Evolutionary conservation across 2,113 vertebrate genomes (phyloP), one percentile per base, ranked within the genome.

Genomic region (Camelus bactrianus): DNA sequence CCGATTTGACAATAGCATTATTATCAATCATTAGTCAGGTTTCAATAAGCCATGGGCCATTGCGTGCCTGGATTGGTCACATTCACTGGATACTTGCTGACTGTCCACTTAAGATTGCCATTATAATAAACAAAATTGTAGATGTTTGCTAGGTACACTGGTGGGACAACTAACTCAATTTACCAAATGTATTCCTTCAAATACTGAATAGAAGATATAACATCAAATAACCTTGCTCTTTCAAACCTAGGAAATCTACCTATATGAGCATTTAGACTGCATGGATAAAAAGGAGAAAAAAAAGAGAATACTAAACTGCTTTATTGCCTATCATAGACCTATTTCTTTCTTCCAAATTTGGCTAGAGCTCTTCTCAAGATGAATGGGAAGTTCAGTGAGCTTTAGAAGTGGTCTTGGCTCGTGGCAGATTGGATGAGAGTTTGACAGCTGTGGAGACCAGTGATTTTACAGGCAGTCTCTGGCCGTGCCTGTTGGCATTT

Each of bases 281-380:
- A 50, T 86, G 35, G 13, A 73, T 70, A 28, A 70, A 50, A 50
- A 77, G 52, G 15, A 70, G 4, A 26, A 46, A 83, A 50, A 50
- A 50, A 50, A 69, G 10, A 94, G 26, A 75, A 64, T 20, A 58
- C 6, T 28, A 69, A n/a, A 16, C 30, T 88, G 72, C 81, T 85
- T 85, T 81, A 38, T 83, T 38, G 28, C 2, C 32, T 65, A 32
- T 30, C 19, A 26, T 26, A 73, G 10, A 73, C 0, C 42, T 22
- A 83, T 50, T 70, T 94, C 1, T 92, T 87, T 50, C 24, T 77
- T 91, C 26, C 28, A 87, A 72, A 94, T 77, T 92, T 90, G 11
- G 9, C 69, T 56, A 42, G 32, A 64, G 28, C 6, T 85, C 72
- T 89, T 60, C 16, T 95, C 14, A 82, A 80, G 22, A 72, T 46